phyloP scores from a whole-genome alignment of 2,797 vertebrate genomes.

The Cirrhinus mrigala region DNA sequence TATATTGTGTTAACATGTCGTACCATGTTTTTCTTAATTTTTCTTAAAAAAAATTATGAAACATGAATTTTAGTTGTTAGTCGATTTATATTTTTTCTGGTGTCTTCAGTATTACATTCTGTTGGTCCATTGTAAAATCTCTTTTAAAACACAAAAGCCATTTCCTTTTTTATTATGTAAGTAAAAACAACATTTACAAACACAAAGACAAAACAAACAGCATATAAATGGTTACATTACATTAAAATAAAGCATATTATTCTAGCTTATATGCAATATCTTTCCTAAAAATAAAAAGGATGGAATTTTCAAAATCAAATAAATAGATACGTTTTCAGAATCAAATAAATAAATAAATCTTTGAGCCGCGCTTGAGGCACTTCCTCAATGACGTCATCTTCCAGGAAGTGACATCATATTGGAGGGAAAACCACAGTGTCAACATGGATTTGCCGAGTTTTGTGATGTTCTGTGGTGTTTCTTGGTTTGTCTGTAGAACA shows the following conservation, averaged over 20 bases:
- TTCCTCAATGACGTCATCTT: not conserved
- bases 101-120: no score
- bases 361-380: not conserved
- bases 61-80: not conserved
- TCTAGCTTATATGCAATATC: no score
- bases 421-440: not conserved
- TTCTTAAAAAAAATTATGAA: not conserved
- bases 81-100: not conserved
- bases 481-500: not conserved
- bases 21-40: not conserved
- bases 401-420: conserved; percentile 9
- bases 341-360: no score
- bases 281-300: not conserved
- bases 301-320: no score
- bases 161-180: no score
- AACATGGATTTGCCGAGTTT: not conserved
- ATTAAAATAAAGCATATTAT: no score
- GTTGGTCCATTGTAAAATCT: no score
- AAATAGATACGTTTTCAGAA: no score
- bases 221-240: no score
- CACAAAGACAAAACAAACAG: no score
- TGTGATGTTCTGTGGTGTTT: not conserved
- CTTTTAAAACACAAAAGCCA: no score
- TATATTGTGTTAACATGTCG: not conserved
- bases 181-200: no score